Conservation (phyloP, 2,797 vertebrate genomes). For the Cirrhinus molitorella region DNA sequence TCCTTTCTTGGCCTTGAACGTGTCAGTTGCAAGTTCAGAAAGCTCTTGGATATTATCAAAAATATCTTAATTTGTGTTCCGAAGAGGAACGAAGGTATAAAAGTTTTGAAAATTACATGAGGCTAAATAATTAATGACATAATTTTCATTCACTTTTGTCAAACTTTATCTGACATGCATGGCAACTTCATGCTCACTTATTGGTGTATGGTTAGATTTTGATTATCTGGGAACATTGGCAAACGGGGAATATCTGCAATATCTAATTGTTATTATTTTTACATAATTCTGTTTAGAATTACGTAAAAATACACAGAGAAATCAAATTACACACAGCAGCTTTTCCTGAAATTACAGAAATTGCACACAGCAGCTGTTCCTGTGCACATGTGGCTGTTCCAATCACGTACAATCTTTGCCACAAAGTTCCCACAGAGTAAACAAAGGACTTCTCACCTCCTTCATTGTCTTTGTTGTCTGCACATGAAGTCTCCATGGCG, state of each 20-base stretch:
- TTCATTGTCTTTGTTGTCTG: constrained; percentile 99
- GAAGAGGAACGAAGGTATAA: no score
- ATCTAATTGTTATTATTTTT: neutral
- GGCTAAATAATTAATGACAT: no score
- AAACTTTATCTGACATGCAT: no score
- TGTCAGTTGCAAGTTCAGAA: no score
- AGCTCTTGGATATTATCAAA: no score
- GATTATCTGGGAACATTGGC: no score
- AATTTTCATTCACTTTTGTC: no score
- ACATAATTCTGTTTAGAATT: neutral
- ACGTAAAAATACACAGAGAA: neutral
- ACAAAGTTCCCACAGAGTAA: neutral
- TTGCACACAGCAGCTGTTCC: neutral
- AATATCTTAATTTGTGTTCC: no score
- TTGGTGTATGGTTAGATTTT: neutral
- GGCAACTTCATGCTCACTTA: no score
- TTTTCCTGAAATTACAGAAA: neutral
- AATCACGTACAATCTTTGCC: constrained; percentile 18
- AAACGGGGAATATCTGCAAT: neutral
- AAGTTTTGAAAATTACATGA: no score
- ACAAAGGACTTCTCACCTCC: constrained; percentile 82
- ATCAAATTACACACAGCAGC: neutral
- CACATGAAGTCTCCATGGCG: constrained; percentile 98
- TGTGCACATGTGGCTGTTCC: constrained; percentile 17
- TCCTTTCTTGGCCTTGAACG: no score